phyloP scores from a whole-genome alignment of 2,797 vertebrate species.

The Chelidonichthys spinosus region DNA sequence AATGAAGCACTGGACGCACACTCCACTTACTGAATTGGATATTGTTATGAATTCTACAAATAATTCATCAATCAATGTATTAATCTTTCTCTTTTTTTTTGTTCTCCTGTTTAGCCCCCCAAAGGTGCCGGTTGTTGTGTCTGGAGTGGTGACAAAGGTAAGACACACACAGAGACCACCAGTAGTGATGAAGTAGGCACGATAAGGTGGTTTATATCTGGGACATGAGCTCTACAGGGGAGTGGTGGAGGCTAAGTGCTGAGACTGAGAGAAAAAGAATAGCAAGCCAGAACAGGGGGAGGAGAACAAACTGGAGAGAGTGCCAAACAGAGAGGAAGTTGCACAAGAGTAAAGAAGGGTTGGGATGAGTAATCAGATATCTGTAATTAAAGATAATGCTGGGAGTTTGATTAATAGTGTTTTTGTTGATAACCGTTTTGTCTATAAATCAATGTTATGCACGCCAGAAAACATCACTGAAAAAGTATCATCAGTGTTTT shows the following conservation, averaged over 20 bases:
- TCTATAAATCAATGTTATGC: background rate
- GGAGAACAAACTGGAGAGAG: slow-evolving; percentile 6
- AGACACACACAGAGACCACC: slow-evolving; percentile 54
- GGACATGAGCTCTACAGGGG: slow-evolving; percentile 44
- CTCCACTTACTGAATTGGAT: background rate
- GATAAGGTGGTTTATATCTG: slow-evolving; percentile 51
- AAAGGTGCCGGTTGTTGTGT: slow-evolving; percentile 90
- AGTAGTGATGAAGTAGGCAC: slow-evolving; percentile 29
- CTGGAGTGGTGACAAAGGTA: slow-evolving; percentile 93
- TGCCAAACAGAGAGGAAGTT: background rate
- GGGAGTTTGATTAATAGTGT: background rate
- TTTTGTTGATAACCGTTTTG: background rate
- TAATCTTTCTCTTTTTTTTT: slow-evolving; percentile 8
- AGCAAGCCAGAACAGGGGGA: slow-evolving; percentile 2
- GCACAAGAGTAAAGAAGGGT: background rate
- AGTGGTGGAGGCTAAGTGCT: slow-evolving; percentile 22
- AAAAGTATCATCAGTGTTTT: background rate
- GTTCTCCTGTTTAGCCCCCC: slow-evolving; percentile 81
- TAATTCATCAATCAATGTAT: background rate
- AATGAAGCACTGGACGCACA: background rate
- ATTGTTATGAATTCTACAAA: slow-evolving; percentile 8
- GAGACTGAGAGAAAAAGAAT: slow-evolving; percentile 13
- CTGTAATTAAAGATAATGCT: background rate
- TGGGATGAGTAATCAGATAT: background rate
- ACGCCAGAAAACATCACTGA: background rate